Evolutionary conservation across 2,113 vertebrate genomes (phyloP).

Genomic region (Dascyllus trimaculatus): DNA sequence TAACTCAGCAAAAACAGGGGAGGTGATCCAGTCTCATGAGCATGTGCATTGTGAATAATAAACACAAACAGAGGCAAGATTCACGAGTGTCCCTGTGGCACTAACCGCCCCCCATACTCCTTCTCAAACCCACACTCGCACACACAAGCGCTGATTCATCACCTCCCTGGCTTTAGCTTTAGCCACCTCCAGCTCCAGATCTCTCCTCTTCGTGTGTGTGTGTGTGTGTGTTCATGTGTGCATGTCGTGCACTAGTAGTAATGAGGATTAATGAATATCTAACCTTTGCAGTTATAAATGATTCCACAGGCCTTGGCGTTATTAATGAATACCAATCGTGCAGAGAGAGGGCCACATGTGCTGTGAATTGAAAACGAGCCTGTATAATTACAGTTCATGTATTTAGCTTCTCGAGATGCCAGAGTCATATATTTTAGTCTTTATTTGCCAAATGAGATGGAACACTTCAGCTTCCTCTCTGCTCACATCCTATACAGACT

Average conservation of each 20-base stretch:
- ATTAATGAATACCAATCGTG: conserved; percentile 77
- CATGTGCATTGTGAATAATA: neutral
- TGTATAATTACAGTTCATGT: conserved; percentile 55
- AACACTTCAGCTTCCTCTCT: conserved; percentile 12
- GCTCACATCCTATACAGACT: neutral
- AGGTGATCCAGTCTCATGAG: neutral
- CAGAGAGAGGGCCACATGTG: conserved; percentile 56
- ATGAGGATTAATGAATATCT: conserved; percentile 79
- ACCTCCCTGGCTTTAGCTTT: conserved; percentile 3
- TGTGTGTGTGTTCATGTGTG: conserved; percentile 5
- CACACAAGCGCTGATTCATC: conserved; percentile 33
- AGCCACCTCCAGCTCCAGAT: conserved; percentile 35
- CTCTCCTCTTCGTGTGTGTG: neutral
- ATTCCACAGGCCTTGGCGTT: conserved; percentile 47
- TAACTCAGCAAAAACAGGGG: conserved; percentile 5
- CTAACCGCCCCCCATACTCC: conserved; percentile 10
- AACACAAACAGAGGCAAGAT: neutral
- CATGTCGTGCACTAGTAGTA: conserved; percentile 37
- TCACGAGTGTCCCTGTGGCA: neutral
- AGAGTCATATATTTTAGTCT: conserved; percentile 46
- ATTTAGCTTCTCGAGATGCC: conserved; percentile 51
- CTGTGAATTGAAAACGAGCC: conserved; percentile 60
- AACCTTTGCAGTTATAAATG: conserved; percentile 76
- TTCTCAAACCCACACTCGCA: neutral
- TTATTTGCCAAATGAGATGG: conserved; percentile 51